Percentiles rank a stretch among this genome's conserved stretches.
Conservation (phyloP, 1,140 invertebrate species). For the Alviniconcha marisindica region DNA sequence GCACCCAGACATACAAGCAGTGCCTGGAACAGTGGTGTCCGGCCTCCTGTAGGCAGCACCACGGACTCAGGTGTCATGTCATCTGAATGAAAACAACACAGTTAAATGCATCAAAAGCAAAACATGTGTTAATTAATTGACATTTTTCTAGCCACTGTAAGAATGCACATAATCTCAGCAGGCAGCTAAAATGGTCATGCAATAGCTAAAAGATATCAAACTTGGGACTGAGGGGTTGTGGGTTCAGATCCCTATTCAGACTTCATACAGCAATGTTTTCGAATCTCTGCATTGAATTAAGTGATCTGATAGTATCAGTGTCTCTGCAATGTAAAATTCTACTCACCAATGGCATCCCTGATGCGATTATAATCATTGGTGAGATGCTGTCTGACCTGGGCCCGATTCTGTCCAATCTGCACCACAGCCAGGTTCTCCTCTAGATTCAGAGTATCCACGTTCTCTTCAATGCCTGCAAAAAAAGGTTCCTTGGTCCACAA, state of each 20-base stretch:
- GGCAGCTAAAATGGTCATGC: no score
- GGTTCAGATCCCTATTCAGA: no score
- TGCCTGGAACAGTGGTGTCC: slow-evolving; percentile 35
- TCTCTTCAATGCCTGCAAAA: slow-evolving; percentile 39
- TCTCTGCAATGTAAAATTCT: background rate
- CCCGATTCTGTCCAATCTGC: slow-evolving; percentile 13
- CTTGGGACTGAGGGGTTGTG: no score
- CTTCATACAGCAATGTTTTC: no score
- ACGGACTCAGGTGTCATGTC: slow-evolving; percentile 1
- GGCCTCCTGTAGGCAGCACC: background rate
- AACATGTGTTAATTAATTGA: no score
- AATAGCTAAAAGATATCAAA: no score
- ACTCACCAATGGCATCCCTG: slow-evolving; percentile 30
- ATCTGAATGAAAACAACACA: background rate
- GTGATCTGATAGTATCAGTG: no score
- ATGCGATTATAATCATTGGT: slow-evolving; percentile 35
- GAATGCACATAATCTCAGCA: no score
- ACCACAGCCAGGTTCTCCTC: slow-evolving; percentile 39
- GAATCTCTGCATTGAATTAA: no score
- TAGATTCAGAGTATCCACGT: slow-evolving; percentile 20
- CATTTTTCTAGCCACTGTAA: no score
- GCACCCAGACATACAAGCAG: slow-evolving; percentile 39
- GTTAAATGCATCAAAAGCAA: no score
- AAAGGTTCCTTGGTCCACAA: no score
- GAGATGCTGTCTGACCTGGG: slow-evolving; percentile 33